These are phyloP conservation scores for Melinopterus prodromus DNA, from an alignment of 2,888 invertebrate species.

Conservation along the genomic window DNA sequence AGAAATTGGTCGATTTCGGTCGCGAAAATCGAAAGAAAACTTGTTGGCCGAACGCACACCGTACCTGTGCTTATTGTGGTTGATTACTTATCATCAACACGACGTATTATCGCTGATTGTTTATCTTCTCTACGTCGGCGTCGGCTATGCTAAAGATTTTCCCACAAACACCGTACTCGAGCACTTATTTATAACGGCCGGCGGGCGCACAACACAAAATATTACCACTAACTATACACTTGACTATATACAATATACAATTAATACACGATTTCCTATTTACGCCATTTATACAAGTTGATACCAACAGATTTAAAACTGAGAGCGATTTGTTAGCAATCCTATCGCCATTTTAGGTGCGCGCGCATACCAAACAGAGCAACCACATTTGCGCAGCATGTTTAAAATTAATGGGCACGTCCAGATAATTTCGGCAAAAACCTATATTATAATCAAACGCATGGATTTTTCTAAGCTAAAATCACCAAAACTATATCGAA, in stretches of 20 bases:
- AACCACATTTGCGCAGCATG: conserved; percentile 37
- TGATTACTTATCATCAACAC: conserved; percentile 55
- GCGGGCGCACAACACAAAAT: conserved; percentile 64
- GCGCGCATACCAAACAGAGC: conserved; percentile 49
- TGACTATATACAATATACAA: conserved; percentile 78
- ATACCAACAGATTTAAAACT: conserved; percentile 67
- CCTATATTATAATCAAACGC: background rate
- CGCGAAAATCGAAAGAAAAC: conserved; percentile 30
- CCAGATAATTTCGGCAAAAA: background rate
- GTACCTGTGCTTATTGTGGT: conserved; percentile 56
- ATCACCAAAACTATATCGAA: background rate
- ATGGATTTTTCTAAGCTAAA: background rate
- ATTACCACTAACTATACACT: conserved; percentile 78
- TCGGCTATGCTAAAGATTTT: conserved; percentile 66
- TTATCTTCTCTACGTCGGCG: conserved; percentile 66
- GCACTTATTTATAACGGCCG: conserved; percentile 63
- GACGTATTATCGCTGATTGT: conserved; percentile 61
- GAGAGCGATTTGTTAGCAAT: conserved; percentile 57
- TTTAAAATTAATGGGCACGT: conserved; percentile 34
- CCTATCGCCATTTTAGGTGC: conserved; percentile 61
- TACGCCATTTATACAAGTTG: conserved; percentile 74
- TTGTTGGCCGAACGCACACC: conserved; percentile 34
- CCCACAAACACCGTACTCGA: conserved; percentile 68
- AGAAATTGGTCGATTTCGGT: conserved; percentile 54
- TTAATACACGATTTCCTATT: conserved; percentile 69